Evolutionary conservation across 64 coral and sea anemone genomes (phyloP).

Genomic region (Hydrozoanthus tunicans): DNA sequence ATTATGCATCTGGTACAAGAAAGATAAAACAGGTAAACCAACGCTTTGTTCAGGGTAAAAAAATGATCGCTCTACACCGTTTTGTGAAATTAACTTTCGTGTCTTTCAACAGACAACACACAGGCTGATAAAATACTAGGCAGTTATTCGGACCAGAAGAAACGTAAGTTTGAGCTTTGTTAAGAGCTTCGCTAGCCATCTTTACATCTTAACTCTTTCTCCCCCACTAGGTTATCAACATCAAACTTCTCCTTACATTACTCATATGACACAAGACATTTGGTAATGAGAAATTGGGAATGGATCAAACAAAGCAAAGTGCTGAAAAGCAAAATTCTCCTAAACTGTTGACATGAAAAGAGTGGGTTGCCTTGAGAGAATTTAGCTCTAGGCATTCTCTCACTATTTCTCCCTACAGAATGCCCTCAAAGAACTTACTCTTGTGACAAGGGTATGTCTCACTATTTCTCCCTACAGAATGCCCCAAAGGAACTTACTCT

Average conservation of each 20-base stretch:
- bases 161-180: not conserved
- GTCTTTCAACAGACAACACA: not conserved
- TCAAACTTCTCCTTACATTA: not conserved
- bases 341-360: too few species aligned
- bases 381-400: not conserved
- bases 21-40: not conserved
- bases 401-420: conserved; percentile 33
- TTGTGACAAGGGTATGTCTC: not conserved
- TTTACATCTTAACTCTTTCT: not conserved
- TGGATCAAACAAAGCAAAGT: too few species aligned
- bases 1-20: not conserved
- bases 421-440: conserved; percentile 45
- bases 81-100: not conserved
- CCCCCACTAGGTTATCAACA: not conserved
- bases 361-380: too few species aligned
- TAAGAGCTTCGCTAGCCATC: too few species aligned
- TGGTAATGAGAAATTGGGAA: too few species aligned
- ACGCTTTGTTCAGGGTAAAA: not conserved
- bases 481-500: conserved; percentile 59
- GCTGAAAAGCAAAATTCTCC: too few species aligned
- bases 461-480: conserved; percentile 43
- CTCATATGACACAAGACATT: too few species aligned
- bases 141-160: not conserved
- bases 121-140: conserved; percentile 1
- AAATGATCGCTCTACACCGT: not conserved